These are phyloP conservation scores for Neodiprion virginianus DNA, from an alignment of 1,140 invertebrate species.

Conservation along the genomic window DNA sequence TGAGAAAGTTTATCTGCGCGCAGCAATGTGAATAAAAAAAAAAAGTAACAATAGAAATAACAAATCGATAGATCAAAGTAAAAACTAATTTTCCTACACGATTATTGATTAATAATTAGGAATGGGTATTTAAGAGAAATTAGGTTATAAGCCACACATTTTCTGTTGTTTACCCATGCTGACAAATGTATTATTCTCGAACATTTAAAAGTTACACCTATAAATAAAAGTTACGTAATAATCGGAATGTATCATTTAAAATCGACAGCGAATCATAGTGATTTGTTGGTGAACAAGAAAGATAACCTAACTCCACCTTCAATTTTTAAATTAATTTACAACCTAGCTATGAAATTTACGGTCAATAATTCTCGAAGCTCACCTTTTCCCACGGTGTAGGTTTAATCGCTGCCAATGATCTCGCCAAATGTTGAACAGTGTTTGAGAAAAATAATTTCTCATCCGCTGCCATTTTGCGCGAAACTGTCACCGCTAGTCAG, in stretches of 20 bases:
- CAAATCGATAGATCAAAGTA: no score
- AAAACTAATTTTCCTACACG: no score
- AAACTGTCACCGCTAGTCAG: neutral
- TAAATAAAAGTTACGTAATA: conserved; percentile 11
- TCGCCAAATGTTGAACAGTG: conserved; percentile 87
- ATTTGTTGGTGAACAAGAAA: neutral
- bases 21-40: no score
- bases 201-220: neutral
- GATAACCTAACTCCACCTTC: conserved; percentile 10
- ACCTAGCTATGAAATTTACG: no score
- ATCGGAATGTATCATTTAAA: conserved; percentile 31
- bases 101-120: no score
- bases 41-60: no score
- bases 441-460: conserved; percentile 84
- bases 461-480: conserved; percentile 63
- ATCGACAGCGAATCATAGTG: conserved; percentile 20
- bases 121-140: no score
- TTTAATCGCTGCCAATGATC: conserved; percentile 83
- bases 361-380: conserved; percentile 29
- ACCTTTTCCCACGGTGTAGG: conserved; percentile 91
- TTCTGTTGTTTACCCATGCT: no score
- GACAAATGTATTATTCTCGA: no score
- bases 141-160: no score
- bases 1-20: no score
- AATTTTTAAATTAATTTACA: conserved; percentile 31